These are phyloP conservation scores for Enoplosus armatus DNA, from an alignment of 2,797 vertebrate species.

Conservation along the genomic window DNA sequence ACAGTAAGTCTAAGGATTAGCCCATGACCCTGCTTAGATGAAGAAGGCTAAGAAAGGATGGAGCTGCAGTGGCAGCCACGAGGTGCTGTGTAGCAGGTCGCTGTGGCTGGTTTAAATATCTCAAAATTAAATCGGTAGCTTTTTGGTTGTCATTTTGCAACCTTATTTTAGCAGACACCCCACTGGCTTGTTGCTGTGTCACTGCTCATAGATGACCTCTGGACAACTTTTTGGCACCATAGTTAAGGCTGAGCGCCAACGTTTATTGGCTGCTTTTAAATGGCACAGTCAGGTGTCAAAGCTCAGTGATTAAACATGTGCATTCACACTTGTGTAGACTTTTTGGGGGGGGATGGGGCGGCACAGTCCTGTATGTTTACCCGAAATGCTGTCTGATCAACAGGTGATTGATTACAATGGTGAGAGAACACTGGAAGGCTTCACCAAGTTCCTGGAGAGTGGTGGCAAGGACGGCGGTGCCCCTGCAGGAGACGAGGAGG, in stretches of 20 bases:
- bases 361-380: neutral
- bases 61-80: neutral
- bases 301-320: neutral
- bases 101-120: conserved; percentile 1
- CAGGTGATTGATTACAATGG: conserved; percentile 98
- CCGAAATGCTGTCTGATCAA: neutral
- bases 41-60: conserved; percentile 16
- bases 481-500: conserved; percentile 86
- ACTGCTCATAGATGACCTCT: neutral
- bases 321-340: neutral
- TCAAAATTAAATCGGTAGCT: conserved; percentile 8
- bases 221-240: neutral
- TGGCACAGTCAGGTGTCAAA: neutral
- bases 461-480: conserved; percentile 95
- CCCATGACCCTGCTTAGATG: conserved; percentile 24
- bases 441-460: conserved; percentile 96
- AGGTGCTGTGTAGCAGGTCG: neutral
- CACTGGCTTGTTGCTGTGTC: conserved; percentile 1
- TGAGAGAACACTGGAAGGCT: conserved; percentile 95
- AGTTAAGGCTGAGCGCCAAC: neutral
- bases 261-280: conserved; percentile 8
- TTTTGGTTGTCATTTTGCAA: conserved; percentile 1
- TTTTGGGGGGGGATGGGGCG: too few relatives aligned
- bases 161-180: conserved; percentile 12
- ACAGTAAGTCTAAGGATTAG: conserved; percentile 37